These are phyloP conservation scores for Palythoa grandis DNA, from an alignment of 92 coral and sea anemone genomes.

Conservation along the genomic window DNA sequence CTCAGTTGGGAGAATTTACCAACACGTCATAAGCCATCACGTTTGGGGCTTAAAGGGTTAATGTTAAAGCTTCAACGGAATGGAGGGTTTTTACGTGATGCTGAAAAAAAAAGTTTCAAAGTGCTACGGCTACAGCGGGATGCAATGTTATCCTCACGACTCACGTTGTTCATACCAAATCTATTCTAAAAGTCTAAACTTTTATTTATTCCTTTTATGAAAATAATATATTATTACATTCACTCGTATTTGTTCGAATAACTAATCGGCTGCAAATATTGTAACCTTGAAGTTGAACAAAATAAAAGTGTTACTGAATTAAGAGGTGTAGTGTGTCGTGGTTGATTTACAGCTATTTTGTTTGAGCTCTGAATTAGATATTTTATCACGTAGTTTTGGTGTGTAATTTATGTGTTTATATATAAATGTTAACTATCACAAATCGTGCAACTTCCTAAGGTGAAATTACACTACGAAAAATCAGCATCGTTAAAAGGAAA, in stretches of 20 bases:
- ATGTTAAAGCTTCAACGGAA: no score
- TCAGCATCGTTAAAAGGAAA: no score
- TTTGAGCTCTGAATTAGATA: no score
- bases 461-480: no score
- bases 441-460: no score
- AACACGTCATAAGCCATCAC: no score
- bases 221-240: conserved; percentile 38
- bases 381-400: no score
- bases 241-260: conserved; percentile 14
- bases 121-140: not conserved
- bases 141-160: not conserved
- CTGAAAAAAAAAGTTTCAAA: not conserved
- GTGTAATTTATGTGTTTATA: no score
- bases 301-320: not conserved
- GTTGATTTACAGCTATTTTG: not conserved
- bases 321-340: not conserved
- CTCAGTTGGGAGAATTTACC: no score
- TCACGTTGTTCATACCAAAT: not conserved
- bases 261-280: conserved; percentile 8
- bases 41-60: no score
- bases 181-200: not conserved
- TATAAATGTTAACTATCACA: no score
- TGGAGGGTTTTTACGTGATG: not conserved
- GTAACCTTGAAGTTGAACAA: not conserved
- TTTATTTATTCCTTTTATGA: conserved; percentile 34